Evolutionary conservation across 2,797 vertebrate species (phyloP).

Genomic region (Phoxinus dragarum): DNA sequence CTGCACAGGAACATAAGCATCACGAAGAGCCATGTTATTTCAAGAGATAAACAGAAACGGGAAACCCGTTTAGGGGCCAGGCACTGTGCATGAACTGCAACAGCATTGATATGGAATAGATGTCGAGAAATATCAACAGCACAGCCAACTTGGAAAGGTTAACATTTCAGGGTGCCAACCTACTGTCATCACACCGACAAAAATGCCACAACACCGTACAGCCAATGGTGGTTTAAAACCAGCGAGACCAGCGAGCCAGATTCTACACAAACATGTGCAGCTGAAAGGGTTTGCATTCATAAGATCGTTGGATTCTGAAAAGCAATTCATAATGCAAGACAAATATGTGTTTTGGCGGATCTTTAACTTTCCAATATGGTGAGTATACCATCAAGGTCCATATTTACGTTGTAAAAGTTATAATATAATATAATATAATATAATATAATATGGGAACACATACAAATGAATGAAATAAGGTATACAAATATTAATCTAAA

Average conservation of each 20-base stretch:
- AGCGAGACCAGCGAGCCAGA: constrained; percentile 38
- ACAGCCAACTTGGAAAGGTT: constrained; percentile 17
- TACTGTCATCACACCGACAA: constrained; percentile 9
- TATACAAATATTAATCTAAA: not conserved
- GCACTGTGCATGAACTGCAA: not conserved
- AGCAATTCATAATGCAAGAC: not conserved
- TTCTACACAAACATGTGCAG: not conserved
- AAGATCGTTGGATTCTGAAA: not conserved
- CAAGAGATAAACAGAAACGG: not conserved
- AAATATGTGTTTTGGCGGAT: not conserved
- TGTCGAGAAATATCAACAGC: not conserved
- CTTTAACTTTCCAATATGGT: not conserved
- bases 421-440: not conserved
- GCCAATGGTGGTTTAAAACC: not conserved
- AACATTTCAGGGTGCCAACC: constrained; percentile 24
- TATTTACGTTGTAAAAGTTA: not conserved
- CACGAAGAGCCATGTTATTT: not conserved
- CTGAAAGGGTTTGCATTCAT: not conserved
- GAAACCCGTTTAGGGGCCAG: not conserved
- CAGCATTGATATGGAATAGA: not conserved
- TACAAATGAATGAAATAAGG: not conserved
- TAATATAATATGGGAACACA: not conserved
- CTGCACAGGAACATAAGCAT: constrained; percentile 71
- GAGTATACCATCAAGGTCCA: no score
- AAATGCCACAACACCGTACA: not conserved